Conservation (phyloP, 1,140 invertebrate species). For the Neomicropteryx cornuta region DNA sequence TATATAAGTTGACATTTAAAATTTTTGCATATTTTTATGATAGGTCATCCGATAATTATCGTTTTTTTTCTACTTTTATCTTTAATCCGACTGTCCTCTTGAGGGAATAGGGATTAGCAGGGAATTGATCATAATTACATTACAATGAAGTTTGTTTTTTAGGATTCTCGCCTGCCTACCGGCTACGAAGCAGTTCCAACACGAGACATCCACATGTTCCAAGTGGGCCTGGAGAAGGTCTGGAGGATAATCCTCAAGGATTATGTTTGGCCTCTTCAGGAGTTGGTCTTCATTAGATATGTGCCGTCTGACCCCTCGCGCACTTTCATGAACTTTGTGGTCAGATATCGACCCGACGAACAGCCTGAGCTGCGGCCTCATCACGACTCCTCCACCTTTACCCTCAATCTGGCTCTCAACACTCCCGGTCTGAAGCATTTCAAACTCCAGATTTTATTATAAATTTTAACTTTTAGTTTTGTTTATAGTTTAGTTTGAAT, state of each 20-base stretch:
- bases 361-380: slow-evolving; percentile 90
- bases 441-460: too few relatives aligned
- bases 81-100: too few relatives aligned
- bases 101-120: too few relatives aligned
- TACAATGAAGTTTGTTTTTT: too few relatives aligned
- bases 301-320: too few relatives aligned
- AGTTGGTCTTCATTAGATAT: slow-evolving; percentile 82
- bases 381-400: slow-evolving; percentile 98
- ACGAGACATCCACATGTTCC: slow-evolving; percentile 97
- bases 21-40: too few relatives aligned
- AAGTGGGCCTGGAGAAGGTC: slow-evolving; percentile 79
- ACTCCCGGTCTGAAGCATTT: slow-evolving; percentile 43
- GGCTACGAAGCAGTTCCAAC: slow-evolving; percentile 99
- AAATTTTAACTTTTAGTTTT: too few relatives aligned
- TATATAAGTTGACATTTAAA: too few relatives aligned
- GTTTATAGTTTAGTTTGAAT: too few relatives aligned
- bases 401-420: slow-evolving; percentile 96
- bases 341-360: slow-evolving; percentile 91
- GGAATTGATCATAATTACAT: too few relatives aligned
- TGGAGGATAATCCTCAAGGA: slow-evolving; percentile 85
- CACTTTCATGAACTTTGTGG: slow-evolving; percentile 89
- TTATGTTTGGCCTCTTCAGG: slow-evolving; percentile 86
- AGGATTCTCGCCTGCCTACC: slow-evolving; percentile 77
- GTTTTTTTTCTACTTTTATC: too few relatives aligned
- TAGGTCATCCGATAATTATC: too few relatives aligned